Evolutionary conservation across 2,113 vertebrate species (phyloP).

Genomic region (Cephalopterus ornatus): DNA sequence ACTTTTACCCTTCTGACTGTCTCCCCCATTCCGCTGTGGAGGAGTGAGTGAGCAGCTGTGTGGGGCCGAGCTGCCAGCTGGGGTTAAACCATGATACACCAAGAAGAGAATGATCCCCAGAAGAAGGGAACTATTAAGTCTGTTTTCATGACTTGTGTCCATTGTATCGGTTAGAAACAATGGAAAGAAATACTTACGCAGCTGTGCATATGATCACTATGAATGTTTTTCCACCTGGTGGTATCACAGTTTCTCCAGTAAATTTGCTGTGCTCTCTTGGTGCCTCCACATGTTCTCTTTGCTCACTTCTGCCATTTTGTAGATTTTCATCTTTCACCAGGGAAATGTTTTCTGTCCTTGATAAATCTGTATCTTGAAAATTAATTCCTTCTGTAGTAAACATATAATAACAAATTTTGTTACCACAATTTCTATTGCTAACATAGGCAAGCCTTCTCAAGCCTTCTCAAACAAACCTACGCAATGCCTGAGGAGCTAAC

Average conservation of each 20-base stretch:
- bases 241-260: slow-evolving; percentile 57
- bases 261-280: rapidly evolving
- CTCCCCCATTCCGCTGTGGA: rapidly evolving
- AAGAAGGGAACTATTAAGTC: not conserved
- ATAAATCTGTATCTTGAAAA: not conserved
- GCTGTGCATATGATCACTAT: slow-evolving; percentile 78
- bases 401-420: not conserved
- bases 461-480: not conserved
- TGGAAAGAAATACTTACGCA: slow-evolving; percentile 47
- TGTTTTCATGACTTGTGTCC: not conserved
- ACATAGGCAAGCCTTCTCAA: not conserved
- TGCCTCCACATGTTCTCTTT: not conserved
- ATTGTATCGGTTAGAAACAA: not conserved
- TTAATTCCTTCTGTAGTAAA: not conserved
- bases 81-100: not conserved
- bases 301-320: not conserved
- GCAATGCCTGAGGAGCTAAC: not conserved
- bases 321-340: not conserved
- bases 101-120: not conserved
- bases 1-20: not conserved
- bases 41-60: rapidly evolving
- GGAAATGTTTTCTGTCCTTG: not conserved
- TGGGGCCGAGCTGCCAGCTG: not conserved
- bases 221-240: slow-evolving; percentile 73
- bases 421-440: not conserved